Evolutionary conservation across 2,888 invertebrate genomes (phyloP), one percentile per base, ranked within the genome.

Genomic region (Drosophila diplacantha): DNA sequence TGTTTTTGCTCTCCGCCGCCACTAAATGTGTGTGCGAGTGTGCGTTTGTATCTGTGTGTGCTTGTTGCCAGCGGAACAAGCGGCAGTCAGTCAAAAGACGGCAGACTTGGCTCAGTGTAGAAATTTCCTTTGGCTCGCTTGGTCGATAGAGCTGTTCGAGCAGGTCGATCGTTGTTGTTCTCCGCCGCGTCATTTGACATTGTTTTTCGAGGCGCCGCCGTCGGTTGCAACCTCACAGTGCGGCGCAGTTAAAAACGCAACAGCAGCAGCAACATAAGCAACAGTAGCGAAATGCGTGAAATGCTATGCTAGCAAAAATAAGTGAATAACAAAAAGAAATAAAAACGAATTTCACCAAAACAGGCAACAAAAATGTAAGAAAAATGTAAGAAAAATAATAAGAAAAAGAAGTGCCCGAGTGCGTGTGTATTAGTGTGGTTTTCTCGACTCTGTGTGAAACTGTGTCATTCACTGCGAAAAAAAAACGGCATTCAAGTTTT

Each of bases 91-190:
- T 54, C 54, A 54, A 51, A 54, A 54, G 54, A 54, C 54, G 26
- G 35, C 34, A 32, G 54, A 29, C 54, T 54, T 49, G 55, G 37
- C 70, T 81, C 75, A 85, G 84, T 85, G 73, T 84, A 76, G 81
- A 85, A 83, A 84, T 83, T 85, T 83, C 86, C 78, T 85, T 85
- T 84, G 86, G 73, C 73, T 74, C 66, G 84, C 73, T 75, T 75
- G 78, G 71, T 79, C 70, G 75, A 22, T 51, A 43, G 70, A 50
- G 59, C 53, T 39, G 71, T 70, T 44, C 11, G 18, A 37, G 58
- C 39, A 54, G 57, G 64, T 61, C 50, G 49, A 34, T 38, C n/a
- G 31, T 55, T 46, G 51, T 57, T 52, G 53, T 29, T 52, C 35
- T 52, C 41, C 53, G 56, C 52, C 61, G 73, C 56, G 59, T 63